A percentile compares a stretch with the other conserved stretches of the same genome.
These are phyloP conservation scores for Orthonevra nobilis DNA, from an alignment of 2,888 invertebrate species.

Conservation along the genomic window DNA sequence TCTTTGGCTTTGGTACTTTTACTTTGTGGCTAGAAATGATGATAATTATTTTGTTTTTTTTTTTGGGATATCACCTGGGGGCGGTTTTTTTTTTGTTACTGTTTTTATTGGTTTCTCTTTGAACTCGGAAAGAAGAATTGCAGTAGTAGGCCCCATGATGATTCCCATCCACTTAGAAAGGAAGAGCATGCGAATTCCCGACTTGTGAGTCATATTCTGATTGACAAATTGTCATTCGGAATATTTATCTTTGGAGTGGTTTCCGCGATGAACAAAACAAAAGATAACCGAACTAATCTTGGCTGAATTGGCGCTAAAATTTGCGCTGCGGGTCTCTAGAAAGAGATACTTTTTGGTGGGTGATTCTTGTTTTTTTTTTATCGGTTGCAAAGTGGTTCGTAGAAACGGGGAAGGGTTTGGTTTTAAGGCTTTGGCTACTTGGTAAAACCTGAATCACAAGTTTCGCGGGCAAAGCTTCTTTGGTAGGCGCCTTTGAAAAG, in stretches of 20 bases:
- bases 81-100: constrained; percentile 9
- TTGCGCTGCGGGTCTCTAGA: neutral
- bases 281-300: too few relatives aligned
- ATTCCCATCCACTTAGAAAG: too few relatives aligned
- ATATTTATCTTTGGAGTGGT: constrained; percentile 3
- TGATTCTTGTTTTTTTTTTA: neutral
- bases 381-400: constrained; percentile 1
- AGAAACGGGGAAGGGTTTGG: neutral
- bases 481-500: too few relatives aligned
- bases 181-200: constrained; percentile 32
- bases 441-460: neutral
- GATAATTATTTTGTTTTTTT: constrained; percentile 30
- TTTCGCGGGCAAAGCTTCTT: too few relatives aligned
- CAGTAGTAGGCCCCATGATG: too few relatives aligned
- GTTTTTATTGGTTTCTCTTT: too few relatives aligned
- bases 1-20: constrained; percentile 9
- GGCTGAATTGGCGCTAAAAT: constrained; percentile 4
- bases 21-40: constrained; percentile 33
- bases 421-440: too few relatives aligned
- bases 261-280: too few relatives aligned
- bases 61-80: constrained; percentile 3
- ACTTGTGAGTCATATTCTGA: constrained; percentile 20
- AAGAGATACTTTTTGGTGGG: constrained; percentile 2
- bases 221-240: constrained; percentile 27
- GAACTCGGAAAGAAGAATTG: too few relatives aligned